Base-by-base conservation (phyloP, 2,113 vertebrate genomes). In the Takifugu flavidus region DNA sequence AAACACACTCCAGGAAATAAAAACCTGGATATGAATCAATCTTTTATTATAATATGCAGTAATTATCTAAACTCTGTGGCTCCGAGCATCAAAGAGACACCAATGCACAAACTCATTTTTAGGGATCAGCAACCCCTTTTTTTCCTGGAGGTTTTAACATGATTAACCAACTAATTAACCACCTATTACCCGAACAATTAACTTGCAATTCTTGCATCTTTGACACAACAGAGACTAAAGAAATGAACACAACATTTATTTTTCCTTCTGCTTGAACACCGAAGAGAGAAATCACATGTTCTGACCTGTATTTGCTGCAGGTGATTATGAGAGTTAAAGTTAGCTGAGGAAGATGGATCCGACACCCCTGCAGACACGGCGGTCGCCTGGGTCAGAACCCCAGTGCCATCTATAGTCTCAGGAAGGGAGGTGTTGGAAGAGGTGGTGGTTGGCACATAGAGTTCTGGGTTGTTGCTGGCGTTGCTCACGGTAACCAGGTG, bases 321-420 rank as follows among this genome's bases (percentile, higher is more conserved):
- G 90, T 98, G 95, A 14, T 96, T 92, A 79, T 98, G 95, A 64
- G 90, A 95, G 88, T 96, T 93, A 87, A 87, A 98, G 92, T 93
- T 96, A 82, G 92, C 93, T 0, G 85, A 91, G 87, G 94, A 92
- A 74, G 95, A 94, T 78, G 92, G 92, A 78, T 96, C 94, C 6
- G 95, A 91, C 56, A 97, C 93, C 27, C 94, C 91, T 53, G 92
- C 88, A 0, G 89, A 93, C 86, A 96, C 92, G 15, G 92, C 95
- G 25, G 96, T 96, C 54, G 95, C 93, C 84, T 98, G 96, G 71
- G 96, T 96, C 76, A 98, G 92, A 77, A 98, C 94, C 72, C 96
- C 95, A 47, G 94, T 94, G 89, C 95, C 95, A 59, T 98, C 96
- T 84, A 98, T 98, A 72, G 97, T 98, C 82, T 96, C 95, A 6